phyloP scores from a whole-genome alignment of 2,113 vertebrate species.

The Uria aalge region DNA sequence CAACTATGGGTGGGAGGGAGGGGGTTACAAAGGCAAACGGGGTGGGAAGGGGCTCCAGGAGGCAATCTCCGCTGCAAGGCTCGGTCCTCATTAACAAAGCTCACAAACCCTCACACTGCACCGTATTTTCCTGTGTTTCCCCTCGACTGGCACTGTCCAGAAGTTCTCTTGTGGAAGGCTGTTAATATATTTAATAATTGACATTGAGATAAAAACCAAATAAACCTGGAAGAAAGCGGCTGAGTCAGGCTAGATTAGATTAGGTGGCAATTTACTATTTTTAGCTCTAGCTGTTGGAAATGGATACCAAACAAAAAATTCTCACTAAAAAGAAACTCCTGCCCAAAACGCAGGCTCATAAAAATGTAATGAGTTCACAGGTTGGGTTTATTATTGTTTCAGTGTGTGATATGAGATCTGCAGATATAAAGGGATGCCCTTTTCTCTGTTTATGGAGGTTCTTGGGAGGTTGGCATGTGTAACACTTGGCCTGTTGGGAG shows the following conservation, averaged over 20 bases:
- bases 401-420: neutral
- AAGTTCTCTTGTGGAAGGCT: neutral
- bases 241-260: neutral
- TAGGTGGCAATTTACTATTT: neutral
- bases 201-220: neutral
- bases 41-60: neutral
- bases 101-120: neutral
- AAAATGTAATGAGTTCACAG: neutral
- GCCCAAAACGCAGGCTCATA: neutral
- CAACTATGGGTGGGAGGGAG: neutral
- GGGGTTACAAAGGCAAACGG: neutral
- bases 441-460: neutral
- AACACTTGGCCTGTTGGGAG: neutral
- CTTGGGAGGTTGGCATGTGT: neutral
- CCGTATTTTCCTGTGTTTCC: neutral
- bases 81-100: neutral
- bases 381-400: neutral
- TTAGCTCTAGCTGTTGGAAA: neutral
- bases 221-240: neutral
- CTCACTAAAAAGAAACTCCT: neutral
- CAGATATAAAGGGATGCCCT: neutral
- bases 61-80: neutral
- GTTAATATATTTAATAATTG: neutral
- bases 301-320: neutral
- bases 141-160: neutral